These are phyloP conservation scores for Leptoteleia sp. DNA, from an alignment of 1,140 invertebrate genomes.

Conservation along the genomic window DNA sequence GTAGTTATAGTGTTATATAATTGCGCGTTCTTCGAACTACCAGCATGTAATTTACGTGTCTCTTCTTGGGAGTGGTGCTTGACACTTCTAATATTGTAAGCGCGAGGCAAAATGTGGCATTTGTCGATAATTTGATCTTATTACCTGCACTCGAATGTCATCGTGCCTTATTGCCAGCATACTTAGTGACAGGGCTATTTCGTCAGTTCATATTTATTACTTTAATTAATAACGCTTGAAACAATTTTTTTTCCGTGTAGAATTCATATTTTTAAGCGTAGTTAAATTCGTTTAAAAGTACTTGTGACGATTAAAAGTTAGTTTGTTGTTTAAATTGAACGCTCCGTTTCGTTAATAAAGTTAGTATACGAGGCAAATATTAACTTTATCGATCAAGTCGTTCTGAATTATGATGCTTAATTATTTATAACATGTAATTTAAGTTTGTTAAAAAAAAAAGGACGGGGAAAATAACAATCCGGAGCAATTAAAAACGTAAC, in stretches of 20 bases:
- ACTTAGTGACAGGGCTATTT: conserved; percentile 8
- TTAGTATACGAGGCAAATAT: conserved; percentile 44
- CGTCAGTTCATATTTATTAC: neutral
- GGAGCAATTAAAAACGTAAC: too few relatives aligned
- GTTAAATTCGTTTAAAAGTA: too few relatives aligned
- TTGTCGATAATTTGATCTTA: conserved; percentile 25
- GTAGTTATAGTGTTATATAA: conserved; percentile 16
- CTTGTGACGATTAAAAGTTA: too few relatives aligned
- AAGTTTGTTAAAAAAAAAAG: conserved; percentile 32
- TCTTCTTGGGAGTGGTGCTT: conserved; percentile 11
- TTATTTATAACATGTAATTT: conserved; percentile 51
- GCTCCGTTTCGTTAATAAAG: neutral
- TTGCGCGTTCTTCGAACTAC: conserved; percentile 18
- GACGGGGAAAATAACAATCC: too few relatives aligned
- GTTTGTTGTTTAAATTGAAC: too few relatives aligned
- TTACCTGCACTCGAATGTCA: conserved; percentile 20
- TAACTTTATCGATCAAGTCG: conserved; percentile 45
- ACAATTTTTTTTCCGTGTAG: neutral
- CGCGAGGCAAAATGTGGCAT: conserved; percentile 8
- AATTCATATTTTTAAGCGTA: too few relatives aligned
- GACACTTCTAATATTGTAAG: conserved; percentile 30
- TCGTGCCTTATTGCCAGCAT: conserved; percentile 14
- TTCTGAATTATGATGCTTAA: conserved; percentile 34
- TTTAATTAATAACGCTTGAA: conserved; percentile 16
- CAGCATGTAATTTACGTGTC: conserved; percentile 34